phyloP scores from a whole-genome alignment of 2,888 invertebrate species.

The Agrochola circellaris region DNA sequence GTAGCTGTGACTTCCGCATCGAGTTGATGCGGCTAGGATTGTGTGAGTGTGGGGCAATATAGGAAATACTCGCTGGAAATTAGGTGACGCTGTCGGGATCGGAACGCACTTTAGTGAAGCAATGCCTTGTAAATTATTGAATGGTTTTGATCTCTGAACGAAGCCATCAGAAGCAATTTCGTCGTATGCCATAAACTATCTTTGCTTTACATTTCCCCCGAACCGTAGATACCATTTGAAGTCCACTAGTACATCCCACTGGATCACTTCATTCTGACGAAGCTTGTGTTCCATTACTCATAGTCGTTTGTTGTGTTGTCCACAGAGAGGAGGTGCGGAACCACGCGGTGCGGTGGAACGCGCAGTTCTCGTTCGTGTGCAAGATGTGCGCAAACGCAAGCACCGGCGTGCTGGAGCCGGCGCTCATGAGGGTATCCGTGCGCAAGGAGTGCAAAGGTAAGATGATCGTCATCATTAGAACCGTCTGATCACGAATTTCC shows the following conservation, averaged over 20 bases:
- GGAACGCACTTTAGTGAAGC: background rate
- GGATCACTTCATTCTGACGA: background rate
- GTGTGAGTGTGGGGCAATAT: constrained; percentile 18
- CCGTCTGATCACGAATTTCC: background rate
- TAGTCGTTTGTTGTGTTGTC: constrained; percentile 48
- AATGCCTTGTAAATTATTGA: background rate
- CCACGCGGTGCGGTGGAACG: constrained; percentile 98
- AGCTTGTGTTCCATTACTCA: constrained; percentile 1
- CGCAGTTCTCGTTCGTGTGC: constrained; percentile 97
- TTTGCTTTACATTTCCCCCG: too few species aligned
- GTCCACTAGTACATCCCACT: background rate
- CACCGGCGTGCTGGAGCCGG: constrained; percentile 98
- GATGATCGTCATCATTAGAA: background rate
- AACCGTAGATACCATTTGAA: background rate
- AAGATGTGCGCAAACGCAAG: constrained; percentile 99
- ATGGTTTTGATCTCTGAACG: background rate
- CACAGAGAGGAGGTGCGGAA: constrained; percentile 97
- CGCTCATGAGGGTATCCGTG: constrained; percentile 97
- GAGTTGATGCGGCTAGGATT: constrained; percentile 20
- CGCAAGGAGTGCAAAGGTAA: constrained; percentile 96
- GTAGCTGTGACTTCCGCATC: constrained; percentile 43
- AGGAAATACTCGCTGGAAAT: constrained; percentile 22
- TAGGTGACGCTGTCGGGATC: background rate
- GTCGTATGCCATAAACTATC: background rate
- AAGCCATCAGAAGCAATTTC: background rate